Conservation (phyloP, 2,888 invertebrate species). For the Fragum whitleyi region DNA sequence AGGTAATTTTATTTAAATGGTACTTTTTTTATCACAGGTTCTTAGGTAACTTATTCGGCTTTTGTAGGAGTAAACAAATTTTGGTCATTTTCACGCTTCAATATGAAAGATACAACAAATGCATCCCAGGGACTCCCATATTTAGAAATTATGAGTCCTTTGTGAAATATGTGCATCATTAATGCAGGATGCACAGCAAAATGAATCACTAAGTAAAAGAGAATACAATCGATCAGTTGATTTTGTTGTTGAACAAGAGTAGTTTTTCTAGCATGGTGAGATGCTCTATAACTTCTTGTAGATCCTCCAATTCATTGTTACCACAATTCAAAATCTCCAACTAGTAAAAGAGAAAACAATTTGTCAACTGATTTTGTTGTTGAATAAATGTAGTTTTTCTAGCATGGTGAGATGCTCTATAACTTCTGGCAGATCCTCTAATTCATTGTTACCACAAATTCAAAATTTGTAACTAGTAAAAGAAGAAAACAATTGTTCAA, state of each 20-base stretch:
- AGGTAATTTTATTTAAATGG: too few species aligned
- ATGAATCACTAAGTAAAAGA: conserved; percentile 80
- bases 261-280: conserved; percentile 79
- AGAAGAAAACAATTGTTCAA: neutral
- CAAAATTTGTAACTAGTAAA: conserved; percentile 80
- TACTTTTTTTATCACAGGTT: too few species aligned
- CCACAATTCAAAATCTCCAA: conserved; percentile 81
- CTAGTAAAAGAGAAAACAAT: conserved; percentile 73
- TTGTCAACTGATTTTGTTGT: conserved; percentile 77
- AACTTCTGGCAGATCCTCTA: conserved; percentile 80
- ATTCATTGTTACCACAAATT: conserved; percentile 82
- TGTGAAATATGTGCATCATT: conserved; percentile 82
- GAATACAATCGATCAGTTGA: conserved; percentile 4
- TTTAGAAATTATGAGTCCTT: too few species aligned
- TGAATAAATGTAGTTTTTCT: conserved; percentile 81
- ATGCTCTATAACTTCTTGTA: conserved; percentile 78
- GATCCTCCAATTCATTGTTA: conserved; percentile 81
- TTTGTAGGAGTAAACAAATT: conserved; percentile 77
- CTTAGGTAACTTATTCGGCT: too few species aligned
- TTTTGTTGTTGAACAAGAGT: too few species aligned
- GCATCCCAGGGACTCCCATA: too few species aligned
- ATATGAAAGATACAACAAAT: too few species aligned
- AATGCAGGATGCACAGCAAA: too few species aligned
- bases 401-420: conserved; percentile 77
- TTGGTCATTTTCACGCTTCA: too few species aligned